A percentile compares a stretch with the other conserved stretches of the same genome.
phyloP scores from a whole-genome alignment of 2,113 vertebrate genomes.

The Eulacestoma nigropectus region DNA sequence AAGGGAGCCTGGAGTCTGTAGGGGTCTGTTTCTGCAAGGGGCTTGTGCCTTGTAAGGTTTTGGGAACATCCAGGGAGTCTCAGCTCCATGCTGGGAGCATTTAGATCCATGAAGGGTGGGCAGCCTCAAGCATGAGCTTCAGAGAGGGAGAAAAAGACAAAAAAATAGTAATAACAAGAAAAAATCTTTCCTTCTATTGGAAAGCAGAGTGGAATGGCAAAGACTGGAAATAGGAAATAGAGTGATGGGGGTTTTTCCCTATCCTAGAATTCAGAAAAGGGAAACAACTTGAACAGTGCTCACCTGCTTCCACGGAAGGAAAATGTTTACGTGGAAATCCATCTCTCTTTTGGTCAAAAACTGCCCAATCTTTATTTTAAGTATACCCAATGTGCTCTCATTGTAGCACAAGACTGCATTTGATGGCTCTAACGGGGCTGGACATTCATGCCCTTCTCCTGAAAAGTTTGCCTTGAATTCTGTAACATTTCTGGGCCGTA shows the following conservation, averaged over 20 bases:
- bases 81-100: fast-evolving
- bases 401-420: background rate
- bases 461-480: background rate
- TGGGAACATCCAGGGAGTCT: background rate
- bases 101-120: background rate
- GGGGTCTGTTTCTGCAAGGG: background rate
- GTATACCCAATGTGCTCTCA: background rate
- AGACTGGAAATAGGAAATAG: background rate
- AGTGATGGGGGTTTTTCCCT: fast-evolving
- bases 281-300: background rate
- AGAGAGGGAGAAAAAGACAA: fast-evolving
- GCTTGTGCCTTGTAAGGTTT: fast-evolving
- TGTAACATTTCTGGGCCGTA: background rate
- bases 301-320: background rate
- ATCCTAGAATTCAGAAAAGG: background rate
- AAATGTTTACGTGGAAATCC: background rate
- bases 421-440: background rate
- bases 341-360: background rate
- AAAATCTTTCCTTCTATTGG: background rate
- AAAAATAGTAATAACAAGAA: fast-evolving
- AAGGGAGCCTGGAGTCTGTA: background rate
- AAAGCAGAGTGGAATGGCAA: background rate
- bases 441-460: background rate
- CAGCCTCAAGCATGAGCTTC: background rate
- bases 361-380: background rate